Base-by-base conservation (phyloP, 2,797 vertebrate species). In the Delichon dasypus region DNA sequence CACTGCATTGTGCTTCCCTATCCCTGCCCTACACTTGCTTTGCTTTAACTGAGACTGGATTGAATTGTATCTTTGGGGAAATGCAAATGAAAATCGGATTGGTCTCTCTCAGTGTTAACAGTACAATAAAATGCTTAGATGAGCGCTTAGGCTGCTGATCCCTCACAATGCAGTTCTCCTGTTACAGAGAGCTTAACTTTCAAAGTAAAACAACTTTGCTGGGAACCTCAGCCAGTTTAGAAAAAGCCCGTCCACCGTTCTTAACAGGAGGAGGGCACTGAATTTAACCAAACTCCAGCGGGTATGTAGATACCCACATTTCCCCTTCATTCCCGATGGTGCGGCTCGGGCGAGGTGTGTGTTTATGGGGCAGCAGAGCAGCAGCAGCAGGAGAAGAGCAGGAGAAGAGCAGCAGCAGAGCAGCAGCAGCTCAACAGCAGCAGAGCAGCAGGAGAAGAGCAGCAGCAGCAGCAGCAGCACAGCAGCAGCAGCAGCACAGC, bases 251-350 rank as follows among this genome's bases (percentile, higher is more conserved):
- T 48, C 30, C n/a, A 5, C 14, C 9, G 23, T 48, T 48, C 48
- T 32, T 40, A 60, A 5, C 5, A 27, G 34, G 40, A 55, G 44
- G 65, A 50, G 25, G 15, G 29, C 18, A 20, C 19, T 0, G 7
- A 18, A 10, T 9, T 20, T 15, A 7, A 0, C 22, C n/a, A 30
- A 36, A 47, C 34, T 23, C 9, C 20, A 7, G 26, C 4, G n/a
- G 38, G 38, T 38, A 38, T 38, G 38, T 38, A 38, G 11, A 38
- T 38, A 38, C 38, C 38, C 38, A 38, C 38, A 38, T 38, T 38
- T 38, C 38, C 38, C 38, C 11, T 11, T 11, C 38, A 38, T 38
- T 38, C 38, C 38, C 38, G 42, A 16, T 44, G 42, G 42, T 44
- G 42, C 17, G 42, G 42, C 42, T 18, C 42, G 42, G 42, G 17